A percentile compares a stretch with the other conserved stretches of the same genome.
Conservation (phyloP, 2,113 vertebrate genomes). For the Phaethornis superciliosus region DNA sequence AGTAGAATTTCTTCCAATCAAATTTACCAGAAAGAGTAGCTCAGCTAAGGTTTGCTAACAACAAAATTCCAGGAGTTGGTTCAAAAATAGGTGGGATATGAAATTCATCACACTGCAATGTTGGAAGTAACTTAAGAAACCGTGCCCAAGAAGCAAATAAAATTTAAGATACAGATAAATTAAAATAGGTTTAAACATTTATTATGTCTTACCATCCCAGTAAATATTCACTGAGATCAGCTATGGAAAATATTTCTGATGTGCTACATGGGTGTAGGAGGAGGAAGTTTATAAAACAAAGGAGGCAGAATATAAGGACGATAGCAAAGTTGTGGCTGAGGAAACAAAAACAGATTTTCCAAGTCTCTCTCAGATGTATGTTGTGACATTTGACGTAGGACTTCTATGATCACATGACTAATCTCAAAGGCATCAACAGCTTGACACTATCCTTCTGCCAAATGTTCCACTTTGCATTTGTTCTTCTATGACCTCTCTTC, state of each 20-base stretch:
- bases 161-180: neutral
- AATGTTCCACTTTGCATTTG: neutral
- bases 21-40: neutral
- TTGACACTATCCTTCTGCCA: conserved; percentile 18
- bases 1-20: neutral
- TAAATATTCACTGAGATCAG: neutral
- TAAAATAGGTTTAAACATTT: neutral
- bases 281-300: neutral
- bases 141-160: neutral
- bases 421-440: conserved; percentile 14
- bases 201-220: neutral
- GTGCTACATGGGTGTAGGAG: rapidly evolving
- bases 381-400: conserved; percentile 13
- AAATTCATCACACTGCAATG: neutral
- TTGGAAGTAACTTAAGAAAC: neutral
- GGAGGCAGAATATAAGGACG: neutral
- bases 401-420: conserved; percentile 21
- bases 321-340: neutral
- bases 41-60: neutral
- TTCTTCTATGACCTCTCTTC: neutral
- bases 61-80: conserved; percentile 9
- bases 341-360: neutral
- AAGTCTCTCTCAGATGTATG: neutral
- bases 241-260: neutral
- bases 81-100: neutral